Percentiles rank a stretch among this genome's conserved stretches.
These are phyloP conservation scores for Drosophila kepulauana DNA, from an alignment of 1,140 invertebrate species.

Conservation along the genomic window DNA sequence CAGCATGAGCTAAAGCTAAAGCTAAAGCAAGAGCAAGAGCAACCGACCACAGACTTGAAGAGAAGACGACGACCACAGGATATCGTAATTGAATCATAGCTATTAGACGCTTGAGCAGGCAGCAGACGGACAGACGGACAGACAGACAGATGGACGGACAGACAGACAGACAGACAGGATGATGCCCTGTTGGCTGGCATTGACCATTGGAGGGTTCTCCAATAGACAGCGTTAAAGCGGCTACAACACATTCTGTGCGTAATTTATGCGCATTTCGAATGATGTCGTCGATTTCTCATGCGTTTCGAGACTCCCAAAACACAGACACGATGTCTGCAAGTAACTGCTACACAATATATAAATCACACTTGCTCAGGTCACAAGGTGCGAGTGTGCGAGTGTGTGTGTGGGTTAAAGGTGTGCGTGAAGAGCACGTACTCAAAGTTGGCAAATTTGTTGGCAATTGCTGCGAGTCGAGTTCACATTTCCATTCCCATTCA, in stretches of 20 bases:
- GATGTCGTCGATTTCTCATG: constrained; percentile 43
- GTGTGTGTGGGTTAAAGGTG: constrained; percentile 14
- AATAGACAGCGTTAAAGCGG: too few relatives aligned
- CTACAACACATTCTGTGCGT: constrained; percentile 21
- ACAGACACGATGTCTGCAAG: constrained; percentile 21
- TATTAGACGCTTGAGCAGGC: constrained; percentile 38
- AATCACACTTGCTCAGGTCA: constrained; percentile 32
- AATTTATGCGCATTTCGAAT: constrained; percentile 73
- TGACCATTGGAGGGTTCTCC: neutral
- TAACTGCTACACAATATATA: constrained; percentile 35
- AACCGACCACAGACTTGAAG: neutral
- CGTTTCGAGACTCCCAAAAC: constrained; percentile 4
- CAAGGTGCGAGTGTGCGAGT: neutral
- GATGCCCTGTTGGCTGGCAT: neutral
- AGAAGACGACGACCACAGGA: constrained; percentile 3
- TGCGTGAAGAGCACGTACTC: constrained; percentile 35
- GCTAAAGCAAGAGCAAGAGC: neutral
- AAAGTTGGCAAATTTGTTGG: constrained; percentile 39
- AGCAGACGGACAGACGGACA: neutral
- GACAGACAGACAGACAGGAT: neutral
- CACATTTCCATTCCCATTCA: constrained; percentile 29
- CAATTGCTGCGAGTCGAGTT: constrained; percentile 39
- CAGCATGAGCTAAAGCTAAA: neutral
- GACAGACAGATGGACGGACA: neutral
- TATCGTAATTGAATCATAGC: constrained; percentile 55